Percentiles rank a stretch among this genome's conserved stretches.
phyloP scores from a whole-genome alignment of 2,797 vertebrate species.

The Dipus sagitta region DNA sequence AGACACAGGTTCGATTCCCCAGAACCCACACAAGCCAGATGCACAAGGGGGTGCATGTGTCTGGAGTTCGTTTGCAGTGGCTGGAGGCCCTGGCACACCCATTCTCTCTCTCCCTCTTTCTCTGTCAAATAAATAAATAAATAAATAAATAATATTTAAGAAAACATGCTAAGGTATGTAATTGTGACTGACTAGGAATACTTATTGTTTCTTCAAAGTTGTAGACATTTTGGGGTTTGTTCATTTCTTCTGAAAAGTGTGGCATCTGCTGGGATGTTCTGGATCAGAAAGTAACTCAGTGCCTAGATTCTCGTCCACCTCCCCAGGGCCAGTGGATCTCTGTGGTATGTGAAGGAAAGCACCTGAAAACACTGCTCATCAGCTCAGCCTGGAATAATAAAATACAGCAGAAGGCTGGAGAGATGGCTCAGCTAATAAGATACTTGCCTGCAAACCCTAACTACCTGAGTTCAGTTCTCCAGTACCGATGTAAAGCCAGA shows the following conservation, averaged over 20 bases:
- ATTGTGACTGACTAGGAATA: slow-evolving; percentile 32
- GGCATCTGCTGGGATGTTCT: not conserved
- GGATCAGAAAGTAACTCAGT: slow-evolving; percentile 22
- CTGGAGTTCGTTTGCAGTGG: too few relatives aligned
- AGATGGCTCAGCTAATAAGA: too few relatives aligned
- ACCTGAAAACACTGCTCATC: not conserved
- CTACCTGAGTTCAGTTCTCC: too few relatives aligned
- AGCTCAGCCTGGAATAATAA: not conserved
- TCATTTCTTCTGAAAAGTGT: slow-evolving; percentile 60
- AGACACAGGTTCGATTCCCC: too few relatives aligned
- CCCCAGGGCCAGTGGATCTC: not conserved
- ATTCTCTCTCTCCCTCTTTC: too few relatives aligned
- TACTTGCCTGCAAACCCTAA: too few relatives aligned
- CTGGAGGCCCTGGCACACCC: too few relatives aligned
- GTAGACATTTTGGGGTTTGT: slow-evolving; percentile 41
- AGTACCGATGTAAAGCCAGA: too few relatives aligned
- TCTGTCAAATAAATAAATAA: too few relatives aligned
- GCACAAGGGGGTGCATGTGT: too few relatives aligned
- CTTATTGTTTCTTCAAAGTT: slow-evolving; percentile 24
- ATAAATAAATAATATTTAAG: not conserved
- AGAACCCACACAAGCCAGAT: too few relatives aligned
- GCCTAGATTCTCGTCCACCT: not conserved
- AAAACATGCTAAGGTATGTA: not conserved
- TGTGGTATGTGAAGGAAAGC: not conserved
- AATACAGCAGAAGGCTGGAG: not conserved